These are phyloP conservation scores for Dryocosmus kuriphilus DNA, from an alignment of 2,888 invertebrate genomes.

Conservation along the genomic window DNA sequence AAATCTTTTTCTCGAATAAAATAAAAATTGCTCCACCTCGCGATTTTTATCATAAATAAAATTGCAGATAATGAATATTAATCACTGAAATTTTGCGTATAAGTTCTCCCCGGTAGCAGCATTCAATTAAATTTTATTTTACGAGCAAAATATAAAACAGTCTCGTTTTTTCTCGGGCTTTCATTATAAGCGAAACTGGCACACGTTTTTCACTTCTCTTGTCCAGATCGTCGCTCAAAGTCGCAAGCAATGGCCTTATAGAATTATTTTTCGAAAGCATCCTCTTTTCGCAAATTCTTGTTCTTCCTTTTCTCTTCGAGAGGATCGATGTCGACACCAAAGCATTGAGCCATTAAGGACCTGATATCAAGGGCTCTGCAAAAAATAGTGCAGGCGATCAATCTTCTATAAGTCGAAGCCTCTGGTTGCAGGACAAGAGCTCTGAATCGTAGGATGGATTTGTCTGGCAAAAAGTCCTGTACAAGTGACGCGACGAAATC, in stretches of 20 bases:
- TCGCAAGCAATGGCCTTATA: slow-evolving; percentile 6
- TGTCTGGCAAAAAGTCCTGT: slow-evolving; percentile 53
- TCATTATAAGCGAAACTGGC: neutral
- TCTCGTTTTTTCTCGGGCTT: neutral
- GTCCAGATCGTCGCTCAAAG: slow-evolving; percentile 6
- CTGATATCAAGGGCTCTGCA: slow-evolving; percentile 49
- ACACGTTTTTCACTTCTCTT: neutral
- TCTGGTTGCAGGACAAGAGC: slow-evolving; percentile 50
- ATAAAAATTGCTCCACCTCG: neutral
- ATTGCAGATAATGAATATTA: neutral
- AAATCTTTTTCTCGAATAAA: neutral
- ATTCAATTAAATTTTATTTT: neutral
- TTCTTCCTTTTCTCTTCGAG: slow-evolving; percentile 28
- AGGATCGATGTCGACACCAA: slow-evolving; percentile 64
- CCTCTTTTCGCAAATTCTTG: slow-evolving; percentile 35
- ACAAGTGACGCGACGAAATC: neutral
- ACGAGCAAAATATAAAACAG: neutral
- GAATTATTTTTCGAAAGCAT: slow-evolving; percentile 31
- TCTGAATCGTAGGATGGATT: slow-evolving; percentile 5
- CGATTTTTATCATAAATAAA: neutral
- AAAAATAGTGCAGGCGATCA: slow-evolving; percentile 63
- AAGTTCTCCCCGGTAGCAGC: neutral
- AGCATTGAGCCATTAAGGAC: slow-evolving; percentile 68
- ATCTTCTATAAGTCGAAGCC: slow-evolving; percentile 67
- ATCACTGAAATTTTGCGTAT: neutral